Conservation (phyloP, 2,113 vertebrate genomes). For the Pituophis catenifer region DNA sequence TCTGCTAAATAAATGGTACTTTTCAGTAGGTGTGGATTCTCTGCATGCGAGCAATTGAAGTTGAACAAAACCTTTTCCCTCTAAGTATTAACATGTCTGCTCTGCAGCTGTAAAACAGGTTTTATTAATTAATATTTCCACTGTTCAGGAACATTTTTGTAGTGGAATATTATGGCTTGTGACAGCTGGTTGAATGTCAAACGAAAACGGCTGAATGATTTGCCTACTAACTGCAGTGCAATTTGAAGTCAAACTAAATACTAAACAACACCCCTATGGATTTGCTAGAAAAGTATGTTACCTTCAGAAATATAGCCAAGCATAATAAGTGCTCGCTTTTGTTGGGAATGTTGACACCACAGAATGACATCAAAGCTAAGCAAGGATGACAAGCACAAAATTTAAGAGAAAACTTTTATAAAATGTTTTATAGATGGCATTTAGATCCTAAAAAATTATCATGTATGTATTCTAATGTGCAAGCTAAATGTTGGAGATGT, state of each 20-base stretch:
- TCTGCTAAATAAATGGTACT: background rate
- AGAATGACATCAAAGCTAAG: background rate
- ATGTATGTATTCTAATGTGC: too few relatives aligned
- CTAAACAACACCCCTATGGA: background rate
- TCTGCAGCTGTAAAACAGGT: accelerated
- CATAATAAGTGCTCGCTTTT: background rate
- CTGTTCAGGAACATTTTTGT: background rate
- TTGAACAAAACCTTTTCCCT: background rate
- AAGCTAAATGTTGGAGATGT: too few relatives aligned
- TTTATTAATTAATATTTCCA: background rate
- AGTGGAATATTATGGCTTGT: background rate
- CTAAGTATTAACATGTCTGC: background rate
- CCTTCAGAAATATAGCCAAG: background rate
- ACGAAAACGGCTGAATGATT: background rate
- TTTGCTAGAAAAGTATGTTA: background rate
- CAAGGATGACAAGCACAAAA: too few relatives aligned
- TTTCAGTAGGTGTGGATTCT: background rate
- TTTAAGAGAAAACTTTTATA: too few relatives aligned
- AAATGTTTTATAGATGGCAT: too few relatives aligned
- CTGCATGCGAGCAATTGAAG: background rate
- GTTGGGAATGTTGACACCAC: background rate
- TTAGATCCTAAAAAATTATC: too few relatives aligned
- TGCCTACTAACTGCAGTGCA: background rate
- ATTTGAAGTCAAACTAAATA: background rate
- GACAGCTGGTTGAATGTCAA: conserved; percentile 22